Conservation (phyloP, 2,888 invertebrate genomes). For the Fabriciana adippe region DNA sequence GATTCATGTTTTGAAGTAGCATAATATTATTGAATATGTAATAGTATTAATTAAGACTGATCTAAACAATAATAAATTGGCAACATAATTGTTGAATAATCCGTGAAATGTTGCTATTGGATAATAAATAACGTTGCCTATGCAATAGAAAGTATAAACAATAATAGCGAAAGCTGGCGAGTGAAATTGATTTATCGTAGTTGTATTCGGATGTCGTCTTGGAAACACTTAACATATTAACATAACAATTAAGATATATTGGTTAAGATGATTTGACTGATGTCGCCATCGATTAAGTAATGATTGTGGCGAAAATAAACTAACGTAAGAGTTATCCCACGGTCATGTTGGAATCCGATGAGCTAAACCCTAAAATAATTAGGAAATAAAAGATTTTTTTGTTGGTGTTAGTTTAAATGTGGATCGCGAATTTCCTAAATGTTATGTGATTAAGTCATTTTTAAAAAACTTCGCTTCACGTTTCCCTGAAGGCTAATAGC, state of each 20-base stretch:
- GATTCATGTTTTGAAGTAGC: slow-evolving; percentile 12
- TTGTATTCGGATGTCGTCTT: slow-evolving; percentile 64
- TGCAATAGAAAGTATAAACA: slow-evolving; percentile 80
- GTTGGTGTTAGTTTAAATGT: slow-evolving; percentile 1
- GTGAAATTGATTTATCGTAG: slow-evolving; percentile 80
- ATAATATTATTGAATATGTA: slow-evolving; percentile 16
- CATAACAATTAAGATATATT: slow-evolving; percentile 77
- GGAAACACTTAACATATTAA: slow-evolving; percentile 76
- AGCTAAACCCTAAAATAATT: background rate
- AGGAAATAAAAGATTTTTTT: background rate
- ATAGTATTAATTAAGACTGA: slow-evolving; percentile 20
- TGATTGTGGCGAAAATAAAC: slow-evolving; percentile 36
- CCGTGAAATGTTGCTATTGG: slow-evolving; percentile 69
- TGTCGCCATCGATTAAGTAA: slow-evolving; percentile 52
- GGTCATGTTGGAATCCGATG: background rate
- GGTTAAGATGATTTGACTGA: slow-evolving; percentile 61
- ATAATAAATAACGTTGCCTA: slow-evolving; percentile 58
- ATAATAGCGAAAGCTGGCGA: slow-evolving; percentile 77
- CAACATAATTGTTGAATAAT: slow-evolving; percentile 67
- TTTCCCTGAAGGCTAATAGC: slow-evolving; percentile 24
- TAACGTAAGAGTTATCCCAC: slow-evolving; percentile 18
- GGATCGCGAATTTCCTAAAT: slow-evolving; percentile 4
- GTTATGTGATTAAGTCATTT: slow-evolving; percentile 21
- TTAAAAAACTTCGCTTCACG: slow-evolving; percentile 14
- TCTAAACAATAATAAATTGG: slow-evolving; percentile 27